A percentile compares a stretch with the other conserved stretches of the same genome.
phyloP scores from a whole-genome alignment of 64 coral and sea anemone genomes.

The Hydrozoanthus tunicans region DNA sequence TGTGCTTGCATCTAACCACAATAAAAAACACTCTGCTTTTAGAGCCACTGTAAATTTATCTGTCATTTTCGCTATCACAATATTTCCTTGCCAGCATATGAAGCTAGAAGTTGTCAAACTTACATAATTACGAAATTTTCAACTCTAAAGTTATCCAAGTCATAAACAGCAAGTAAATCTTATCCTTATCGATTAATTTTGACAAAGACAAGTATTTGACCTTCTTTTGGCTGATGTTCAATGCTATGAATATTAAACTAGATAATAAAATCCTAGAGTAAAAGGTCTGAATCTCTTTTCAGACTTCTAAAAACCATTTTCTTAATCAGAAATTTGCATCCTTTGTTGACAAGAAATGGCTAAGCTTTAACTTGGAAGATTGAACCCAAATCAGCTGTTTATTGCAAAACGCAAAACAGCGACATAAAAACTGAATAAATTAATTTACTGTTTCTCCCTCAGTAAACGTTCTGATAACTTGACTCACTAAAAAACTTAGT shows the following conservation, averaged over 20 bases:
- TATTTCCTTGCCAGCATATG: too few species aligned
- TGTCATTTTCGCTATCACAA: too few species aligned
- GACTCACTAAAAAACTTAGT: background rate
- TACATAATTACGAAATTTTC: too few species aligned
- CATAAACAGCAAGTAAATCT: background rate
- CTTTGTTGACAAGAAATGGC: background rate
- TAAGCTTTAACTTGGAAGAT: background rate
- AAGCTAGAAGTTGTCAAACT: too few species aligned
- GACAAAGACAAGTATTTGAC: background rate
- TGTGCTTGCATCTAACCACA: too few species aligned
- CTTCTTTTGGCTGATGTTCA: background rate
- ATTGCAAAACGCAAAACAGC: background rate
- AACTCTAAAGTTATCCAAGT: background rate
- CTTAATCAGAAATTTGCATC: background rate
- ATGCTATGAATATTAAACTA: background rate
- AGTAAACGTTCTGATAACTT: background rate
- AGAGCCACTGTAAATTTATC: too few species aligned
- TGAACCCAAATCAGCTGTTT: background rate
- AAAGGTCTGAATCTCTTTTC: background rate
- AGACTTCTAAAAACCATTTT: background rate
- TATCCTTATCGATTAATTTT: background rate
- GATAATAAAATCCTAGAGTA: background rate
- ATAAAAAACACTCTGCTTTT: too few species aligned
- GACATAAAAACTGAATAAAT: constrained; percentile 50
- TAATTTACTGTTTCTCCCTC: background rate